Percentiles rank a stretch among this genome's conserved stretches.
phyloP scores from a whole-genome alignment of 2,888 invertebrate species.

The Cataglyphis livida region DNA sequence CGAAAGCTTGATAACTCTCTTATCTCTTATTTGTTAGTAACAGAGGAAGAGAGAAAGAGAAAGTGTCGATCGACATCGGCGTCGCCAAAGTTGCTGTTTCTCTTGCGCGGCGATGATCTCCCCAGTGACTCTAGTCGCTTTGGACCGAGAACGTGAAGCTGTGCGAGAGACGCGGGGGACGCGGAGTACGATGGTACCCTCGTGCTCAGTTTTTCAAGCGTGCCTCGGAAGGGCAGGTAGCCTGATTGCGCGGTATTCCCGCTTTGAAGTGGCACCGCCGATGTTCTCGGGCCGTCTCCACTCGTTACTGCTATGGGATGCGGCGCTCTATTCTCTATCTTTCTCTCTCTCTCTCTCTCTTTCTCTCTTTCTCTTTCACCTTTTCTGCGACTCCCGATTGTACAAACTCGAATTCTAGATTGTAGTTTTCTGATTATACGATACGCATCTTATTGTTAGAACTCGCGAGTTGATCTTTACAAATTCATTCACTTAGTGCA shows the following conservation, averaged over 20 bases:
- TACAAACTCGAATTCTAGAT: constrained; percentile 19
- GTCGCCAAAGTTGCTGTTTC: neutral
- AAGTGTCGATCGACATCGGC: neutral
- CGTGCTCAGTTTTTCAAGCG: constrained; percentile 81
- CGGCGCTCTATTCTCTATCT: constrained; percentile 50
- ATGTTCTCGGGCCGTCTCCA: constrained; percentile 81
- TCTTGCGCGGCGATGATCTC: constrained; percentile 1
- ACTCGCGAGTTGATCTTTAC: neutral
- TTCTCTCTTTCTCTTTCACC: constrained; percentile 16
- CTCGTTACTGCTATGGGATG: constrained; percentile 82
- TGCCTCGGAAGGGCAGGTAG: constrained; percentile 74
- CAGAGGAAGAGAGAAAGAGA: neutral
- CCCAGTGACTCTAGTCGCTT: constrained; percentile 3
- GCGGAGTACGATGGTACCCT: constrained; percentile 60
- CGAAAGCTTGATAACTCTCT: neutral
- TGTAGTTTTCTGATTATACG: neutral
- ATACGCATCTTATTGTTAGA: neutral
- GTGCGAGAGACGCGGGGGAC: constrained; percentile 40
- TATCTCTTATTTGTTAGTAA: neutral
- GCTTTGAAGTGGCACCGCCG: constrained; percentile 84
- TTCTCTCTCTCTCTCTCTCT: neutral
- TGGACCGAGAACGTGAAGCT: constrained; percentile 24
- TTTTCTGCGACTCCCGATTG: constrained; percentile 3
- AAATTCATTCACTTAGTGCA: neutral
- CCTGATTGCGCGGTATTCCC: constrained; percentile 84